A percentile compares a stretch with the other conserved stretches of the same genome.
These are phyloP conservation scores for Elephantulus edwardii DNA, from an alignment of 2,113 vertebrate genomes.

Conservation along the genomic window DNA sequence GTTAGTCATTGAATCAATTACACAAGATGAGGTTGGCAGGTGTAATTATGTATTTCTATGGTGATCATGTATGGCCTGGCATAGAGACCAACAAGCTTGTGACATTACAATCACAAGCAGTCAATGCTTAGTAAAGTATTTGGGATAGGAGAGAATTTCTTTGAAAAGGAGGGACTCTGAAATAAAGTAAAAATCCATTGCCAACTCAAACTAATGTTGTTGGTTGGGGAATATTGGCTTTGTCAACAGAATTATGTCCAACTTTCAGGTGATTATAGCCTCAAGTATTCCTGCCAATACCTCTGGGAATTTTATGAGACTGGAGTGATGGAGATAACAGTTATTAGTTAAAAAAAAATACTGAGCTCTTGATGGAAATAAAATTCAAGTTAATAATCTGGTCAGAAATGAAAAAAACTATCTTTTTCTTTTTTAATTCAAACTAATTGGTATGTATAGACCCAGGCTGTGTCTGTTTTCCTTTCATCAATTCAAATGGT, in stretches of 20 bases:
- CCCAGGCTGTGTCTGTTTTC: slow-evolving; percentile 26
- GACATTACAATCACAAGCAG: slow-evolving; percentile 84
- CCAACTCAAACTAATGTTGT: slow-evolving; percentile 74
- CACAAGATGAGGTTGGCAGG: slow-evolving; percentile 90
- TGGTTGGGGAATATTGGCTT: slow-evolving; percentile 43
- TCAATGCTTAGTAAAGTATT: slow-evolving; percentile 84
- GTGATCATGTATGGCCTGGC: slow-evolving; percentile 90
- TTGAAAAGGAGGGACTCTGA: slow-evolving; percentile 73
- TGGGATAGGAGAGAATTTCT: slow-evolving; percentile 74
- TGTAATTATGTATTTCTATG: slow-evolving; percentile 91
- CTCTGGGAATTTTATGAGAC: slow-evolving; percentile 46
- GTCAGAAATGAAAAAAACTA: slow-evolving; percentile 19
- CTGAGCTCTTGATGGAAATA: slow-evolving; percentile 30
- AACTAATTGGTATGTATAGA: slow-evolving; percentile 14
- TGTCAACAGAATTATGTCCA: slow-evolving; percentile 50
- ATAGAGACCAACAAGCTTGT: slow-evolving; percentile 86
- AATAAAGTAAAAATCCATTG: slow-evolving; percentile 69
- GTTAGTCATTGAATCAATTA: slow-evolving; percentile 91
- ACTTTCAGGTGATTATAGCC: slow-evolving; percentile 30
- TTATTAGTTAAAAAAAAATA: slow-evolving; percentile 54
- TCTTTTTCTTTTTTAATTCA: neutral
- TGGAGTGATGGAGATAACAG: slow-evolving; percentile 17
- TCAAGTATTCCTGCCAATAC: slow-evolving; percentile 38
- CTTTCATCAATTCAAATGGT: slow-evolving; percentile 15
- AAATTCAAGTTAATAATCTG: slow-evolving; percentile 46